Conservation (phyloP, 2,113 vertebrate species). For the Myrmecobius fasciatus region DNA sequence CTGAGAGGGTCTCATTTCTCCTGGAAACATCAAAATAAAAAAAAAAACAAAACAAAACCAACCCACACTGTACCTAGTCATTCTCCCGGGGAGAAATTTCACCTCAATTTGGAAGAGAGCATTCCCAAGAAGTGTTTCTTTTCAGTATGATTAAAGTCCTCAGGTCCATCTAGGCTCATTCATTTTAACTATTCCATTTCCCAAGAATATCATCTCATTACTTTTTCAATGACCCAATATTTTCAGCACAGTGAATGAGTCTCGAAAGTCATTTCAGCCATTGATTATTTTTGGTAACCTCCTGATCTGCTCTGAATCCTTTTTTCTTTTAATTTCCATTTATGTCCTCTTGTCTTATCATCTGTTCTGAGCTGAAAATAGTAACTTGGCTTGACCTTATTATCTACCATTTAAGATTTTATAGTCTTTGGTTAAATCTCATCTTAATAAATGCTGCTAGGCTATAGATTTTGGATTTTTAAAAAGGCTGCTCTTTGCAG, state of each 20-base stretch:
- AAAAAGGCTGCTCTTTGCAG: conserved; percentile 39
- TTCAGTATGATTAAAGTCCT: conserved; percentile 74
- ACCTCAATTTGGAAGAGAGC: conserved; percentile 39
- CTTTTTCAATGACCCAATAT: conserved; percentile 80
- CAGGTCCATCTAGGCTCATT: conserved; percentile 66
- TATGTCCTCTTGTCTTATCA: conserved; percentile 73
- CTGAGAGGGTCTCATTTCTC: neutral
- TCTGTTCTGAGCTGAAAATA: conserved; percentile 76
- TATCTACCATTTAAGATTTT: conserved; percentile 78
- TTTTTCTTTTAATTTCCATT: conserved; percentile 76
- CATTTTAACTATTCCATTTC: conserved; percentile 79
- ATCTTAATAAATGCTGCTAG: conserved; percentile 72
- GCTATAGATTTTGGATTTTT: conserved; percentile 47
- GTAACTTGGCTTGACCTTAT: conserved; percentile 77
- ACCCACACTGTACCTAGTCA: neutral
- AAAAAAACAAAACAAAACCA: too few species aligned
- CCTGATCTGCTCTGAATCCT: conserved; percentile 75
- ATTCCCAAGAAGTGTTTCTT: conserved; percentile 61
- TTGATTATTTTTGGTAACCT: conserved; percentile 79
- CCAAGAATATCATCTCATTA: conserved; percentile 81
- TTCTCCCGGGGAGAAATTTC: conserved; percentile 45
- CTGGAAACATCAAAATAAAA: neutral
- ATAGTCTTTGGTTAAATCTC: conserved; percentile 79
- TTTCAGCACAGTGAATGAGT: conserved; percentile 75
- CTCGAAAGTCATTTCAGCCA: conserved; percentile 77